Conservation (phyloP, 2,888 invertebrate genomes). For the Acrobasis suavella region DNA sequence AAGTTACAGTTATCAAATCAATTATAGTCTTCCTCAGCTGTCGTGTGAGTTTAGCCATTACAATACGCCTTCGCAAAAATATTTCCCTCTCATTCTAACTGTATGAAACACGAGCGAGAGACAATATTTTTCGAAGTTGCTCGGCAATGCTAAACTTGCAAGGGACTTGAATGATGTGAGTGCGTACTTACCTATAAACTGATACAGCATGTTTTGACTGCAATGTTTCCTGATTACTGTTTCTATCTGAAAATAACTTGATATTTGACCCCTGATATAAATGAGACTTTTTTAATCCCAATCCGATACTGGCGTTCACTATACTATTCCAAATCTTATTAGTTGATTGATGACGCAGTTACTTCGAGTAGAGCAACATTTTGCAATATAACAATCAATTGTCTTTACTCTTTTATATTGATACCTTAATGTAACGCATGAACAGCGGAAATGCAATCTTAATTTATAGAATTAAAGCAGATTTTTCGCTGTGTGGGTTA, state of each 20-base stretch:
- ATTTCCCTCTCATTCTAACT: background rate
- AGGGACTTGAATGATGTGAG: constrained; percentile 34
- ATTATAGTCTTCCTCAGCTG: background rate
- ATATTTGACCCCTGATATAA: constrained; percentile 35
- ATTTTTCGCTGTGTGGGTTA: too few relatives aligned
- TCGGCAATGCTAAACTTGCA: background rate
- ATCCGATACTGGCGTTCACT: constrained; percentile 44
- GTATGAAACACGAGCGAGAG: background rate
- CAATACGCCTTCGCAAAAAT: background rate
- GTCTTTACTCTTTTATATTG: too few relatives aligned
- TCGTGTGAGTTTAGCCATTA: background rate
- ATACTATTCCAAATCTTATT: constrained; percentile 21
- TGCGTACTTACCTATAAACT: constrained; percentile 7
- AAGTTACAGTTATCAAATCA: too few relatives aligned
- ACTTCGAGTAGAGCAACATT: constrained; percentile 11
- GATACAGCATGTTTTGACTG: constrained; percentile 12
- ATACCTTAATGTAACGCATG: too few relatives aligned
- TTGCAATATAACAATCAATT: constrained; percentile 8
- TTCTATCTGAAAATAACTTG: constrained; percentile 24
- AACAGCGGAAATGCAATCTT: too few relatives aligned
- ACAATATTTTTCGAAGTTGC: constrained; percentile 3
- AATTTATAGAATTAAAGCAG: too few relatives aligned
- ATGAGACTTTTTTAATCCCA: constrained; percentile 31
- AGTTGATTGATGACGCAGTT: background rate
- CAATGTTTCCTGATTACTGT: constrained; percentile 10